Conservation (phyloP, 2,888 invertebrate genomes). For the Yponomeuta malinellus region DNA sequence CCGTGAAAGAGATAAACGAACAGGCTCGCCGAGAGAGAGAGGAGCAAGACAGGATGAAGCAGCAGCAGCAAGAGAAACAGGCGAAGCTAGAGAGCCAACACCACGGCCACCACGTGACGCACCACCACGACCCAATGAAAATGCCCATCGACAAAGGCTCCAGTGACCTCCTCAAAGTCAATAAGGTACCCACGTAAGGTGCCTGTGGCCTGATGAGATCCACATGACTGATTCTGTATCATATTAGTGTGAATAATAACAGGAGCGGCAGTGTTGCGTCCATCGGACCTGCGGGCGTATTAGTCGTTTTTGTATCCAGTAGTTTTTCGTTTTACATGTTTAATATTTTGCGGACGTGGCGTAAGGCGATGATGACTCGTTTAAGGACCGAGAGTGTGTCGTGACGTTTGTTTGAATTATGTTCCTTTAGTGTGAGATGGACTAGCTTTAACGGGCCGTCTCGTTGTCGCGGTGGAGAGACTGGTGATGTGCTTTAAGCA, state of each 20-base stretch:
- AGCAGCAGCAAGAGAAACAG: conserved; percentile 91
- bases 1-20: conserved; percentile 96
- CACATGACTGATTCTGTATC: conserved; percentile 72
- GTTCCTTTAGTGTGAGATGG: conserved; percentile 71
- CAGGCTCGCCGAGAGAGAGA: conserved; percentile 93
- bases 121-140: conserved; percentile 84
- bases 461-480: conserved; percentile 62
- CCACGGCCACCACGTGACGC: conserved; percentile 80
- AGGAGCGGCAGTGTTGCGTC: conserved; percentile 67
- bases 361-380: conserved; percentile 27
- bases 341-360: conserved; percentile 62
- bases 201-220: conserved; percentile 29
- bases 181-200: conserved; percentile 86
- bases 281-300: conserved; percentile 57
- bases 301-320: conserved; percentile 71
- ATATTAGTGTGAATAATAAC: conserved; percentile 65
- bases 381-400: conserved; percentile 38
- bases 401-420: conserved; percentile 60
- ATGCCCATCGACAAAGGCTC: conserved; percentile 84
- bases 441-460: conserved; percentile 45
- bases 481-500: conserved; percentile 76
- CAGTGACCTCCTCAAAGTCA: conserved; percentile 85
- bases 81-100: conserved; percentile 85
- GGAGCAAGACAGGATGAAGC: conserved; percentile 93
- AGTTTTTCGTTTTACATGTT: conserved; percentile 36